Conservation (phyloP, 2,888 invertebrate genomes). For the Petrolisthes manimaculis region DNA sequence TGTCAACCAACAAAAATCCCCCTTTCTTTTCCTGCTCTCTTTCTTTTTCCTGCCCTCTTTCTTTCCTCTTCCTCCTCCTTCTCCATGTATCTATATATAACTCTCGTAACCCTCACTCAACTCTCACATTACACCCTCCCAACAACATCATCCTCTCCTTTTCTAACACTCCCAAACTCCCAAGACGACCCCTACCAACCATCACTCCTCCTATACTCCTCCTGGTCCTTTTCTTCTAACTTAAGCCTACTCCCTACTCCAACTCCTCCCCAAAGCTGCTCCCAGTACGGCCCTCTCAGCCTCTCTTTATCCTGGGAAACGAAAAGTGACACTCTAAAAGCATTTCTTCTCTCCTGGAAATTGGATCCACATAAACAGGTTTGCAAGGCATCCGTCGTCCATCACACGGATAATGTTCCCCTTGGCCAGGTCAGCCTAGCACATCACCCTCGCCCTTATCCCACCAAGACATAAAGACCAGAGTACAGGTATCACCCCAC, state of each 20-base stretch:
- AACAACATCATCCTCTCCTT: neutral
- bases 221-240: neutral
- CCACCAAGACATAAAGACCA: neutral
- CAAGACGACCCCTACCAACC: neutral
- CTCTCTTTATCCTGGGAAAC: constrained; percentile 23
- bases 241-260: neutral
- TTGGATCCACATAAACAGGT: constrained; percentile 46
- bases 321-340: constrained; percentile 45
- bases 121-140: neutral
- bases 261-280: neutral
- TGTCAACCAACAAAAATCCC: neutral
- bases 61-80: neutral
- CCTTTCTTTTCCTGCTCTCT: neutral
- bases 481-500: neutral
- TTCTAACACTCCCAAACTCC: neutral
- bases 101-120: no score
- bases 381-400: constrained; percentile 28
- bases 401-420: neutral
- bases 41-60: neutral
- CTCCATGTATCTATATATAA: neutral
- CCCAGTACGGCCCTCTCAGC: neutral
- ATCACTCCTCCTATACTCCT: neutral
- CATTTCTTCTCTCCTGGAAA: constrained; percentile 38
- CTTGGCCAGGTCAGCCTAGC: neutral
- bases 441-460: neutral